phyloP scores from a whole-genome alignment of 2,888 invertebrate genomes.

The Drosophila sordidula region DNA sequence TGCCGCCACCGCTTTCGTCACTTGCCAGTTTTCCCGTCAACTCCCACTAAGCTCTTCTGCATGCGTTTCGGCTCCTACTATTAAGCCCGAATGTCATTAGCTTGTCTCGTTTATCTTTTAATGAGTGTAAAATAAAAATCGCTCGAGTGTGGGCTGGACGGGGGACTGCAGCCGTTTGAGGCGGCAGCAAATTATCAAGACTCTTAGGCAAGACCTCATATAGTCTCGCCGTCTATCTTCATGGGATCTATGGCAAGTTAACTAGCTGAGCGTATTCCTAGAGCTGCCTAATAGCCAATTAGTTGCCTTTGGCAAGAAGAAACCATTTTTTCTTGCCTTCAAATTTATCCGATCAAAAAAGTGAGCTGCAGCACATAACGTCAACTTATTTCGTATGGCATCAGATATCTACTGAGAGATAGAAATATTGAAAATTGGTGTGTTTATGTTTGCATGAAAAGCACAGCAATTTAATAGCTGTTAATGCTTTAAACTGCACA shows the following conservation, averaged over 20 bases:
- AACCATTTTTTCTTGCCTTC: constrained; percentile 25
- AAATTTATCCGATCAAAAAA: constrained; percentile 17
- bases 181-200: constrained; percentile 62
- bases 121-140: constrained; percentile 76
- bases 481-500: background rate
- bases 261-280: constrained; percentile 27
- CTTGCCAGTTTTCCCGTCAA: constrained; percentile 5
- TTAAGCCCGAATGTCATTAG: constrained; percentile 74
- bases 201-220: constrained; percentile 30
- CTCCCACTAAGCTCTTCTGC: background rate
- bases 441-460: too few species aligned
- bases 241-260: constrained; percentile 31
- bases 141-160: constrained; percentile 39
- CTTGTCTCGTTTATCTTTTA: constrained; percentile 79
- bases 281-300: constrained; percentile 24
- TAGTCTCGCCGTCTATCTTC: constrained; percentile 6
- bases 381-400: background rate
- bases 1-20: constrained; percentile 65
- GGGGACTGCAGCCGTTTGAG: background rate
- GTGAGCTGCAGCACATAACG: background rate
- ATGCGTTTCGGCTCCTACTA: constrained; percentile 40
- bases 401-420: background rate
- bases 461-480: too few species aligned
- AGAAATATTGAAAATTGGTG: background rate
- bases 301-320: constrained; percentile 14